phyloP scores from a whole-genome alignment of 2,797 vertebrate genomes.

The Varecia variegata region DNA sequence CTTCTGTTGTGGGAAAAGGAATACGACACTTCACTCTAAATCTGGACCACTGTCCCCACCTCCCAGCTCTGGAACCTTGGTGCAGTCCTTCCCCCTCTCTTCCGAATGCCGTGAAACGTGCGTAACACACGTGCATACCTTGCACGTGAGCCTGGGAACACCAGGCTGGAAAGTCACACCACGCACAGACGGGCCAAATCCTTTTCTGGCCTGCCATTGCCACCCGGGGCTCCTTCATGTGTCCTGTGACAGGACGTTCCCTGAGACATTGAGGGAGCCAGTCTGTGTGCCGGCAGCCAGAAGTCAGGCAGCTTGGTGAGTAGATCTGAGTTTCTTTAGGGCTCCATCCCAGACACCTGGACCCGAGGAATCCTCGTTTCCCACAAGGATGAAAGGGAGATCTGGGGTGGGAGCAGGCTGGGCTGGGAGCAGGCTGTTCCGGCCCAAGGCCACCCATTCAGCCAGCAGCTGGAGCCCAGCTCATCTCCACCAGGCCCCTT shows the following conservation, averaged over 20 bases:
- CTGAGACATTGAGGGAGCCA: fast-evolving
- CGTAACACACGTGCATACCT: fast-evolving
- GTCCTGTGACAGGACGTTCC: background rate
- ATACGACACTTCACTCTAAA: background rate
- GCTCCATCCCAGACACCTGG: background rate
- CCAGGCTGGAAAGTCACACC: background rate
- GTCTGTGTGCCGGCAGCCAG: background rate
- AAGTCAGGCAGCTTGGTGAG: background rate
- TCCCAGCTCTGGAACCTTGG: background rate
- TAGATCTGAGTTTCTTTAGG: background rate
- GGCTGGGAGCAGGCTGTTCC: background rate
- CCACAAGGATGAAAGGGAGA: background rate
- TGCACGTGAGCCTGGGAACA: background rate
- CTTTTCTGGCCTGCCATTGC: fast-evolving
- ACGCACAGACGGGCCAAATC: fast-evolving
- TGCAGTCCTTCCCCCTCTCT: background rate
- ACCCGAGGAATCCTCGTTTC: background rate
- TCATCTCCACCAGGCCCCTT: background rate
- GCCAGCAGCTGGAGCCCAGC: background rate
- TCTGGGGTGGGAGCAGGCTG: background rate
- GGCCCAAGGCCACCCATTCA: background rate
- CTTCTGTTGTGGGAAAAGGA: background rate
- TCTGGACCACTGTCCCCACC: background rate
- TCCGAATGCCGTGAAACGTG: fast-evolving
- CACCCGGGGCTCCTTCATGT: fast-evolving